Base-by-base conservation (phyloP, 2,113 vertebrate genomes). In the Sciurus niger region DNA sequence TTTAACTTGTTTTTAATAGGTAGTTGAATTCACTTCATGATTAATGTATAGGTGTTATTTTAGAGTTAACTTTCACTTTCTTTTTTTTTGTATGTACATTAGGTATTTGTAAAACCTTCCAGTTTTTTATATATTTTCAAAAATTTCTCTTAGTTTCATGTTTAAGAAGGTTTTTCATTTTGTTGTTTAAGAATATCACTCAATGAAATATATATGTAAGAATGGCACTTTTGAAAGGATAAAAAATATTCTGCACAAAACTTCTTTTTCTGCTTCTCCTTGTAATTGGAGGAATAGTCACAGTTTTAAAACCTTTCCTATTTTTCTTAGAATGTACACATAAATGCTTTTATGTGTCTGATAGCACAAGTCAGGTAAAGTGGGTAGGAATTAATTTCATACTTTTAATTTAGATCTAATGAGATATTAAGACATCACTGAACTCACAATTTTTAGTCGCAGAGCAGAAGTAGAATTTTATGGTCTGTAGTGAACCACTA, bases 171-270 rank as follows among this genome's bases (percentile, higher is more conserved):
- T 65, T 91, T n/a, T n/a, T n/a, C n/a, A n/a, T n/a, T n/a, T n/a
- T n/a, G n/a, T n/a, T n/a, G n/a, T n/a, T n/a, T n/a, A n/a, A n/a
- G n/a, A n/a, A n/a, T n/a, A n/a, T n/a, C n/a, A n/a, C n/a, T n/a
- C n/a, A n/a, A n/a, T n/a, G n/a, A n/a, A n/a, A n/a, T n/a, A n/a
- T n/a, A n/a, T n/a, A n/a, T n/a, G n/a, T n/a, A n/a, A n/a, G n/a
- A 96, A 53, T 93, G 22, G 90, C 32, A 87, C 58, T 90, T 97
- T 96, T 87, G 22, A 88, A 84, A 96, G n/a, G 65, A 11, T 92
- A 22, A 63, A 93, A 89, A 93, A 67, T 95, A 40, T 46, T 96
- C 46, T 95, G 3, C 24, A 94, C 14, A 73, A 80, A 93, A 92
- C 17, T 70, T 32, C 28, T 77, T 96, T 86, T 76, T 79, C 22